phyloP scores from a whole-genome alignment of 2,888 invertebrate species.

The Theretra japonica region DNA sequence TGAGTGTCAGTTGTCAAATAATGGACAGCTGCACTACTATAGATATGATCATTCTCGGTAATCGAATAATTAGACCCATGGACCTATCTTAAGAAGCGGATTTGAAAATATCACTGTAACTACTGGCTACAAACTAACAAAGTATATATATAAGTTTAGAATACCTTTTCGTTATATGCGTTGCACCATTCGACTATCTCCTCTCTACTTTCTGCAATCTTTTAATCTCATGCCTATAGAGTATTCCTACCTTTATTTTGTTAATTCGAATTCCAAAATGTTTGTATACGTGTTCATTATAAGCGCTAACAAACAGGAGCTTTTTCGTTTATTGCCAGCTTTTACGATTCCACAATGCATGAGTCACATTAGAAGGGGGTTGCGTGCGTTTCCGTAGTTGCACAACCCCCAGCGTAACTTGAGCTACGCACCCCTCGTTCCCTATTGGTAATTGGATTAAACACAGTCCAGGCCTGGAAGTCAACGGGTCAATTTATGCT shows the following conservation, averaged over 20 bases:
- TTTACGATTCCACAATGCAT: conserved; percentile 42
- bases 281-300: conserved; percentile 36
- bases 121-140: too few species aligned
- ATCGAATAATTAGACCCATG: too few species aligned
- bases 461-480: conserved; percentile 43
- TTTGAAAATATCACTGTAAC: too few species aligned
- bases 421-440: conserved; percentile 53
- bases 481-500: conserved; percentile 46
- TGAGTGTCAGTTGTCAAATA: too few species aligned
- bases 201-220: too few species aligned
- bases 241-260: neutral
- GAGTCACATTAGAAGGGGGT: conserved; percentile 60
- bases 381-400: conserved; percentile 64
- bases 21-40: too few species aligned
- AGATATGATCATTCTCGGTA: too few species aligned
- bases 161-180: too few species aligned
- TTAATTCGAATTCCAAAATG: neutral
- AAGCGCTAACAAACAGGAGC: conserved; percentile 43
- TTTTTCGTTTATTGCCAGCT: conserved; percentile 46
- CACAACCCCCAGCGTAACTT: conserved; percentile 49
- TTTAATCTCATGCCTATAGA: neutral
- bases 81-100: too few species aligned
- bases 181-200: too few species aligned
- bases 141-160: too few species aligned
- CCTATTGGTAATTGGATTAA: conserved; percentile 52